phyloP scores from a whole-genome alignment of 1,140 invertebrate species.

The Gryllus bimaculatus region DNA sequence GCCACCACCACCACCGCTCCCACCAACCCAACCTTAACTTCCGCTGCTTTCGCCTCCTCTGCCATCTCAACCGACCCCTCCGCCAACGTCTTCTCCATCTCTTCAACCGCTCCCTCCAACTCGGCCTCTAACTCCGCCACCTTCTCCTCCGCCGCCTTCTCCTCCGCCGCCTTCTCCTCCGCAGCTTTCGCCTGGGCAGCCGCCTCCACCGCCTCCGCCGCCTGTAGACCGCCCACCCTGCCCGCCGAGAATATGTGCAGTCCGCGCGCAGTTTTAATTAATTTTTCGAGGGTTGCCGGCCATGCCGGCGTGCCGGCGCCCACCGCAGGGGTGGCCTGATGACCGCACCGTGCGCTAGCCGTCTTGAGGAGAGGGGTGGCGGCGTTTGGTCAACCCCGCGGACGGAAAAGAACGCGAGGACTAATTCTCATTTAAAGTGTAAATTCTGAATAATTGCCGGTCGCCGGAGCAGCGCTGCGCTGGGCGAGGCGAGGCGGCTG shows the following conservation, averaged over 20 bases:
- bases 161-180: no score
- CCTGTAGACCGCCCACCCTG: no score
- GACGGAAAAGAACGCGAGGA: background rate
- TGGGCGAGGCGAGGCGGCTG: background rate
- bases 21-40: no score
- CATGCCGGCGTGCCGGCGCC: background rate
- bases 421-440: constrained; percentile 1
- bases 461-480: background rate
- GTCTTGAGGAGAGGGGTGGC: background rate
- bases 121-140: no score
- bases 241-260: background rate
- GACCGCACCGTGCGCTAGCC: background rate
- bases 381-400: background rate
- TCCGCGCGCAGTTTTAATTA: background rate
- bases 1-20: no score
- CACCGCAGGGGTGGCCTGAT: background rate
- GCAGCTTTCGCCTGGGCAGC: no score
- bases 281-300: background rate
- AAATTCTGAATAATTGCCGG: background rate
- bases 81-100: no score
- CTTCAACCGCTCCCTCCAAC: no score
- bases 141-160: no score
- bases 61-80: no score
- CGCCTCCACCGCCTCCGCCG: no score
- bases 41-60: no score